Conservation (phyloP, 1,140 invertebrate genomes). For the Amyelois transitella region DNA sequence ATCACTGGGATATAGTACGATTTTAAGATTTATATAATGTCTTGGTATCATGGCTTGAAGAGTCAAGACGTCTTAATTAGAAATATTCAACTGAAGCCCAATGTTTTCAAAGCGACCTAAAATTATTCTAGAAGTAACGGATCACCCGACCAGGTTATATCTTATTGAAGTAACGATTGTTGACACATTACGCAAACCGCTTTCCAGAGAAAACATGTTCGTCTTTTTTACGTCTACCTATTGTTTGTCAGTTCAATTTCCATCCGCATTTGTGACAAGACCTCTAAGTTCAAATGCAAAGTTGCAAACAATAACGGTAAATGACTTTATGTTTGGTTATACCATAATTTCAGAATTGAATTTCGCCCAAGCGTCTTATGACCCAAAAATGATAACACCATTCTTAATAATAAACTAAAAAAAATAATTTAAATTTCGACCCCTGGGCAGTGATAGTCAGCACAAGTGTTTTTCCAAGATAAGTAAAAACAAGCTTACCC, state of each 20-base stretch:
- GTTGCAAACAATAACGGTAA: not conserved
- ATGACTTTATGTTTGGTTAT: not conserved
- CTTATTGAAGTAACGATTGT: too few relatives aligned
- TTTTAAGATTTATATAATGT: too few relatives aligned
- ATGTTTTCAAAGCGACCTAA: not conserved
- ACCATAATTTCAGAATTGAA: too few relatives aligned
- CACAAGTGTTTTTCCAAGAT: too few relatives aligned
- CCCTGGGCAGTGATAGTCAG: too few relatives aligned
- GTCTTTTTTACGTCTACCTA: not conserved
- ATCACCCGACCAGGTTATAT: slow-evolving; percentile 15
- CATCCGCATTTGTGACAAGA: not conserved
- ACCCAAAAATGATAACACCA: too few relatives aligned
- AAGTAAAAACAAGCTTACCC: too few relatives aligned
- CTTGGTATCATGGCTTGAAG: too few relatives aligned
- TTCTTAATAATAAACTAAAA: too few relatives aligned
- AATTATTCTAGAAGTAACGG: slow-evolving; percentile 14
- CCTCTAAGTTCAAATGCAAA: not conserved
- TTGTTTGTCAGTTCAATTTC: not conserved
- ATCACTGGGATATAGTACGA: too few relatives aligned
- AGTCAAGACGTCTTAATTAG: not conserved
- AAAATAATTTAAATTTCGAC: too few relatives aligned
- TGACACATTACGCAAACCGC: slow-evolving; percentile 5
- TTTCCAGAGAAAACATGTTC: not conserved
- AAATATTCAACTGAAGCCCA: not conserved
- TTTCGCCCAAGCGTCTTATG: too few relatives aligned